Evolutionary conservation across 2,797 vertebrate genomes (phyloP), one percentile per base, ranked within the genome.

Genomic region (Brachymystax lenok): DNA sequence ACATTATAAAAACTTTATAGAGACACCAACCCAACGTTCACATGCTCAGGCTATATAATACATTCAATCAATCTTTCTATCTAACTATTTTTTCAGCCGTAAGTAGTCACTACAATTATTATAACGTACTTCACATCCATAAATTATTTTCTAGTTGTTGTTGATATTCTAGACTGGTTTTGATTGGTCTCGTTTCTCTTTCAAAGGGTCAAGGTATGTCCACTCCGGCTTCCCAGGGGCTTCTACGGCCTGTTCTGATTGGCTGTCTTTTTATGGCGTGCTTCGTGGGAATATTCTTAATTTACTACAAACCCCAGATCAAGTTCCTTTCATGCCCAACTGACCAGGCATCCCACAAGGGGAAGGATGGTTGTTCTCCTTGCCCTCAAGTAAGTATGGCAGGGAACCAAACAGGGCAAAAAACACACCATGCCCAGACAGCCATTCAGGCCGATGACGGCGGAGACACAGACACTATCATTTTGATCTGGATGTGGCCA

Each of bases 401-500:
- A 40, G n/a, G 30, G 33, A 19, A 8, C 74, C 72, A 35, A 27
- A 61, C 19, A 16, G 1, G 13, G 4, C 63, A 14, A 8, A 12
- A 14, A 30, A 21, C 17, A 74, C 28, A 69, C 30, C 61, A 52
- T 6, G 19, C 27, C 27, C 24, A 33, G 1, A 28, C 1, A 0
- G 17, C 35, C 35, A 69, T 28, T 10, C 35, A 2, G n/a, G 5
- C n/a, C 1, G 40, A 50, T 12, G 27, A 5, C 16, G 19, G 13
- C 16, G 52, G 52, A 54, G 52, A 14, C 52, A 59, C 66, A 54
- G 52, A 14, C 52, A 59, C 66, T 1, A 64, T 83, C 14, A 0
- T 82, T 1, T 56, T 82, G 68, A 59, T 83, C 5, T 83, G 84
- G 79, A 35, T 13, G 28, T 87, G 52, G 82, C 80, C 83, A 27